Evolutionary conservation across 1,140 invertebrate genomes (phyloP), one percentile per base, ranked within the genome.

Genomic region (Bombus vancouverensis): DNA sequence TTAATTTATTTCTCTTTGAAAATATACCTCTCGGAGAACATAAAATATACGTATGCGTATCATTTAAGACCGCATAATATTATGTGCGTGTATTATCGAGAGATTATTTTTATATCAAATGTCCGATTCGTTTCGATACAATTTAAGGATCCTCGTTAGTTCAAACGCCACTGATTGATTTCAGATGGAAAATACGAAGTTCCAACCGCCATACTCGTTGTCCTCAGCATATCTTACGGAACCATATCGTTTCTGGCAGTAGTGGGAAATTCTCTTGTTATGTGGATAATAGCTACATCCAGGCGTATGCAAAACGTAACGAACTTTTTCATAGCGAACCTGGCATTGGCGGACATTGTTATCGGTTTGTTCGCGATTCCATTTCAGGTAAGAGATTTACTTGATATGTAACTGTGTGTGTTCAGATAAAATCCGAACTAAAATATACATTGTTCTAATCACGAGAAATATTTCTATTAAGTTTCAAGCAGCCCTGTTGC

Each of bases 401-500:
- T 57, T 9, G 2, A 25, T 74, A 8, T 2, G 8, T 37, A 6
- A 28, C 18, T n/a, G 0, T 12, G 10, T 9, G 10, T 62, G 10
- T 12, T n/a, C 59, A 5, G 8, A 62, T 62, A 62, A 62, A 62
- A 62, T 62, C 12, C 12, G 0, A 13, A 62, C 3, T 8, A 25
- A 28, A 57, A 80, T 34, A 66, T 6, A 66, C 8, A 66, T 8
- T 34, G 13, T 18, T n/a, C n/a, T 32, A 34, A 66, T 32, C 65
- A 15, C 0, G n/a, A 34, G n/a, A 28, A n/a, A 78, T 37, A 57
- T 73, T 73, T 28, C 1, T 44, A 80, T 90, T 62, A 93, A 98
- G 96, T 98, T 98, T 93, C 97, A 98, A 96, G 97, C 97, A 2
- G 97, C 97, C 5, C 92, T 98, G 28, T 95, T 98, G 2, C 97